These are phyloP conservation scores for Oryctes rhinoceros DNA, from an alignment of 1,140 invertebrate genomes.

Conservation along the genomic window DNA sequence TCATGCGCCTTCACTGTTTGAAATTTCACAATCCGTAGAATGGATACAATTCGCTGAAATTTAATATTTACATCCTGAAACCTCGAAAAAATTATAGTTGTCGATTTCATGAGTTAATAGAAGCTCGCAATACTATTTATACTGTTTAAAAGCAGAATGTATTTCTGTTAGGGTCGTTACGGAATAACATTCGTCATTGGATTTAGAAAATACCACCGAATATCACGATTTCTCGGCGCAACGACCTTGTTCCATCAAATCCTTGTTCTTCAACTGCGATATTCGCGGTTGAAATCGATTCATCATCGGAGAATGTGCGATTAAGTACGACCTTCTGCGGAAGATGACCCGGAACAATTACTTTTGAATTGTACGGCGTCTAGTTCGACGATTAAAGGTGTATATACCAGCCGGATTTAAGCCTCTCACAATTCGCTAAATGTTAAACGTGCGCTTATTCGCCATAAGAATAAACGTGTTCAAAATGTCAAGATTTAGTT, in stretches of 20 bases:
- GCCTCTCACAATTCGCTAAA: neutral
- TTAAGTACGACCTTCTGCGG: neutral
- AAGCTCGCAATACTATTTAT: no score
- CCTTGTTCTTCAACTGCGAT: neutral
- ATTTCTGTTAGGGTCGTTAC: no score
- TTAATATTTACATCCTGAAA: no score
- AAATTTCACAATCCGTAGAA: no score
- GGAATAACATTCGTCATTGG: no score
- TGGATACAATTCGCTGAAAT: no score
- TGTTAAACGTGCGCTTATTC: neutral
- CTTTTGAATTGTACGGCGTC: neutral
- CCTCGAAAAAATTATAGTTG: no score
- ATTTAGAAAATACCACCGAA: neutral
- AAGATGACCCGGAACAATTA: constrained; percentile 26
- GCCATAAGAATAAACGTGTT: neutral
- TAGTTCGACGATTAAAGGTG: neutral
- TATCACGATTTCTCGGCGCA: neutral
- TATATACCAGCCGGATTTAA: neutral
- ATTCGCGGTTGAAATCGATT: neutral
- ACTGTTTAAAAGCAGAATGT: no score
- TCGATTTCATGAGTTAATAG: no score
- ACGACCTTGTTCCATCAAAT: neutral
- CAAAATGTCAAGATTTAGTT: neutral
- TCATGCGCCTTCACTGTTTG: no score
- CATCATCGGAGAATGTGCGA: neutral